Evolutionary conservation across 2,113 vertebrate species (phyloP).

Genomic region (Dendrocopos noguchii): DNA sequence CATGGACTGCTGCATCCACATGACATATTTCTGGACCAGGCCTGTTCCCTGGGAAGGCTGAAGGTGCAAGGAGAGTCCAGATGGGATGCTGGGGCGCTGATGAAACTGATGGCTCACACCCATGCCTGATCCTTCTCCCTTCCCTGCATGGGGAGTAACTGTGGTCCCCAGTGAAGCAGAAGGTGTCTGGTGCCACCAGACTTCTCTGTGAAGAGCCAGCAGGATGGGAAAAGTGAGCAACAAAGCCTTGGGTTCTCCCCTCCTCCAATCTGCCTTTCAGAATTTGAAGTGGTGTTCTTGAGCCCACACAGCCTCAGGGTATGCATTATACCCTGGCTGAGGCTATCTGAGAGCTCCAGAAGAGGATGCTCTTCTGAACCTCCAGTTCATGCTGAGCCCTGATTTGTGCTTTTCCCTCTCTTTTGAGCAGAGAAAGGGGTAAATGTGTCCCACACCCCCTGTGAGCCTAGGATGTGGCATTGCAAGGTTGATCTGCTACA

Average conservation of each 20-base stretch:
- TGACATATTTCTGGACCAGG: neutral
- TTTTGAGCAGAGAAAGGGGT: neutral
- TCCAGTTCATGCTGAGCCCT: neutral
- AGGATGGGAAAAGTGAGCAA: neutral
- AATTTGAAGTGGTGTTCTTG: neutral
- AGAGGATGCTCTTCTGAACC: neutral
- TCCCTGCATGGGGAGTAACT: neutral
- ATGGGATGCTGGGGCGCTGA: neutral
- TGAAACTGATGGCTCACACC: neutral
- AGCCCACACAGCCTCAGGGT: neutral
- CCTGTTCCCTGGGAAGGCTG: neutral
- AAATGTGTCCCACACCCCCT: neutral
- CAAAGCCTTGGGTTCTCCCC: neutral
- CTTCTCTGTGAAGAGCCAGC: neutral
- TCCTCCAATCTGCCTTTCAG: neutral
- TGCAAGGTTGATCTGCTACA: neutral
- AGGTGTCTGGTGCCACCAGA: neutral
- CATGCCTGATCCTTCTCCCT: neutral
- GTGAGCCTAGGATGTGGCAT: accelerated
- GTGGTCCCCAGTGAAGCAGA: neutral
- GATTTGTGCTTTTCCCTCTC: neutral
- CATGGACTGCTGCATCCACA: accelerated
- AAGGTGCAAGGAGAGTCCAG: neutral
- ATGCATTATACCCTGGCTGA: neutral
- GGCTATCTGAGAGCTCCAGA: neutral